Evolutionary conservation across 2,113 vertebrate species (phyloP).

Genomic region (Xiphorhynchus elegans): DNA sequence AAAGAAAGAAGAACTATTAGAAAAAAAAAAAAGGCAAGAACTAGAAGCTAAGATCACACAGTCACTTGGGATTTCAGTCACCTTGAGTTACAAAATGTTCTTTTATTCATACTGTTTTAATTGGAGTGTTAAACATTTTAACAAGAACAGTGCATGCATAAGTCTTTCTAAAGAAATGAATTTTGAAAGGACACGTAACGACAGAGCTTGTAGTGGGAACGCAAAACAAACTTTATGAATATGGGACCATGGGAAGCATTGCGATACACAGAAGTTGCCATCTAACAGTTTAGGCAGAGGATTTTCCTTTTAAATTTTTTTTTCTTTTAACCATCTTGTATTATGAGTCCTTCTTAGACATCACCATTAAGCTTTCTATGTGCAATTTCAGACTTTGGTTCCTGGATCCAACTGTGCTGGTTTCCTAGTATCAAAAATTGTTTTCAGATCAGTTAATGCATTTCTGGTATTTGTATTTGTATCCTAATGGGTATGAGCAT

Average conservation of each 20-base stretch:
- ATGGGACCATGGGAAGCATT: background rate
- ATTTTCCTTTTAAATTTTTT: background rate
- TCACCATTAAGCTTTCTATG: background rate
- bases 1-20: background rate
- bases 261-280: background rate
- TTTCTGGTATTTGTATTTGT: constrained; percentile 30
- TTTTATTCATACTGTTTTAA: constrained; percentile 47
- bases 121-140: constrained; percentile 38
- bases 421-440: background rate
- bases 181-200: background rate
- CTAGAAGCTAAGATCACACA: background rate
- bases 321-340: background rate
- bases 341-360: background rate
- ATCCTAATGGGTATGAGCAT: background rate
- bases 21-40: background rate
- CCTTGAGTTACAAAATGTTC: constrained; percentile 37
- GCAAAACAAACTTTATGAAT: background rate
- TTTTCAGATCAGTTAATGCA: constrained; percentile 20
- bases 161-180: constrained; percentile 14
- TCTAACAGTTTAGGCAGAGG: background rate
- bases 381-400: background rate
- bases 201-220: background rate
- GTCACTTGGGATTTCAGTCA: constrained; percentile 37
- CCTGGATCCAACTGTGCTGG: background rate
- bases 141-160: constrained; percentile 10